phyloP scores from a whole-genome alignment of 2,888 invertebrate genomes.

The Pollenia angustigena region DNA sequence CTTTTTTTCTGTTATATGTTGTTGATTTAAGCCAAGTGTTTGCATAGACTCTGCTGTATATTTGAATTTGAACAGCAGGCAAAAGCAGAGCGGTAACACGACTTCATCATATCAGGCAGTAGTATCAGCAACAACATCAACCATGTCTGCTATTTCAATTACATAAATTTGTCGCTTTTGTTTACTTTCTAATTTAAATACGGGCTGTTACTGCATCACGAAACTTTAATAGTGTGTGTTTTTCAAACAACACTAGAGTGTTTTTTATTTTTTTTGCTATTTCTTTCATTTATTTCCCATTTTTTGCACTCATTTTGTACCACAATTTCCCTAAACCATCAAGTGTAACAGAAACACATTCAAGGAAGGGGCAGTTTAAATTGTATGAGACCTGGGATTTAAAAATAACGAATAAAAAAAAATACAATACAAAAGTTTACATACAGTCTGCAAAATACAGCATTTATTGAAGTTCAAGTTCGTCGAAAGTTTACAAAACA shows the following conservation, averaged over 20 bases:
- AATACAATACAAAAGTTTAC: conserved; percentile 31
- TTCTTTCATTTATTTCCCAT: not conserved
- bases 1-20: conserved; percentile 50
- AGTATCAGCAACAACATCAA: conserved; percentile 44
- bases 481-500: conserved; percentile 68
- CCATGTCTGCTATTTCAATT: conserved; percentile 75
- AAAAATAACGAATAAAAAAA: conserved; percentile 12
- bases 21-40: conserved; percentile 71
- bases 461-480: conserved; percentile 72
- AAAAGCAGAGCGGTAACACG: not conserved
- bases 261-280: not conserved
- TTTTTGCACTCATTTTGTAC: conserved; percentile 5
- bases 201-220: conserved; percentile 73
- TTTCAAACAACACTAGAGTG: conserved; percentile 59
- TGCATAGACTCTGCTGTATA: conserved; percentile 63
- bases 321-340: conserved; percentile 42
- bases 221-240: conserved; percentile 73
- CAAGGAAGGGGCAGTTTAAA: conserved; percentile 47
- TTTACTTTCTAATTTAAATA: conserved; percentile 74
- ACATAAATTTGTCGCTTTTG: conserved; percentile 76
- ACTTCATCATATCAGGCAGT: conserved; percentile 24
- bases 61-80: conserved; percentile 51
- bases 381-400: conserved; percentile 57
- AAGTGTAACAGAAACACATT: conserved; percentile 34
- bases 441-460: conserved; percentile 54